Conservation (phyloP, 30 jellyfish, hydroid and myxozoan genomes). For the Haliclystus octoradiatus region DNA sequence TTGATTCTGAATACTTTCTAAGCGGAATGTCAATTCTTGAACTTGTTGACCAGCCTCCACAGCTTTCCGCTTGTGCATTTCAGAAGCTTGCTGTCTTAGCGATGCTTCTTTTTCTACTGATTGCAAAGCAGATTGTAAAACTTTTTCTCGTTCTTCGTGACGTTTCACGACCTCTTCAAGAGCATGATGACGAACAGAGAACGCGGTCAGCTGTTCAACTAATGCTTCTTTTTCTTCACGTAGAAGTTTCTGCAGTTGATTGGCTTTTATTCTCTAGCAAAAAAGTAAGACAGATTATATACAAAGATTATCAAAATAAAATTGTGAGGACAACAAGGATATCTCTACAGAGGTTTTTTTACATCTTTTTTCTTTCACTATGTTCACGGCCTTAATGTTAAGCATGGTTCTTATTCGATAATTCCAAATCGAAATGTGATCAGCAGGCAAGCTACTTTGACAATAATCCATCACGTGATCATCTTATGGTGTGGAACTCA, state of each 20-base stretch:
- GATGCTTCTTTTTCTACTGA: conserved; percentile 72
- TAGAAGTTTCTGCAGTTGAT: conserved; percentile 77
- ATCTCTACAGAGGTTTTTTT: no score
- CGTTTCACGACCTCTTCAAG: conserved; percentile 75
- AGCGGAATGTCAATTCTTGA: conserved; percentile 55
- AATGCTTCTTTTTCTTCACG: conserved; percentile 85
- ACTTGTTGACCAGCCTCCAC: conserved; percentile 63
- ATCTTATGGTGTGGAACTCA: no score
- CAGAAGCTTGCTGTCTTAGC: conserved; percentile 81
- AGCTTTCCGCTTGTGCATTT: conserved; percentile 83
- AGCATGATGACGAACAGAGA: conserved; percentile 51
- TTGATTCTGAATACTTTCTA: conserved; percentile 55
- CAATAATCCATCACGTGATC: no score
- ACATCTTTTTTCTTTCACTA: no score
- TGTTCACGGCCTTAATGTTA: no score
- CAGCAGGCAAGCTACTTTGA: no score
- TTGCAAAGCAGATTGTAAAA: conserved; percentile 66
- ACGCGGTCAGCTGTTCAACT: conserved; percentile 49
- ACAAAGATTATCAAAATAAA: no score
- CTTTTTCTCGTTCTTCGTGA: conserved; percentile 71
- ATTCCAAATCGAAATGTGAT: no score
- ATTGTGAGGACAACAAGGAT: no score
- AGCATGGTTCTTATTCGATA: no score
- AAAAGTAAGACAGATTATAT: no score
- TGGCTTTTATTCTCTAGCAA: conserved; percentile 92